Percentiles rank a stretch among this genome's conserved stretches.
These are phyloP conservation scores for Andrena trimmerana DNA, from an alignment of 2,888 invertebrate genomes.

Conservation along the genomic window DNA sequence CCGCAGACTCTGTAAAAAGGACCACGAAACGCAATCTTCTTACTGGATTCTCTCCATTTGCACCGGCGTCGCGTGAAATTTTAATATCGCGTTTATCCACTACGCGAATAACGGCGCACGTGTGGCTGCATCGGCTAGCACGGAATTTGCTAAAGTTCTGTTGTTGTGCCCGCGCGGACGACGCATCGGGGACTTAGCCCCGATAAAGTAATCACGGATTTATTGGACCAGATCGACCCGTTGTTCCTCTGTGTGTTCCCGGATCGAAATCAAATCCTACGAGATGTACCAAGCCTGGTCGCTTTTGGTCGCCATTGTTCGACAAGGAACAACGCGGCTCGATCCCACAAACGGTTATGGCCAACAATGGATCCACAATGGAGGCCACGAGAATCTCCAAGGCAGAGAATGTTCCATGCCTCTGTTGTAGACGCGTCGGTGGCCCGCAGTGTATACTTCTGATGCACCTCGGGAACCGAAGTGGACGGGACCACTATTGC, in stretches of 20 bases:
- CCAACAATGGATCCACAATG: slow-evolving; percentile 55
- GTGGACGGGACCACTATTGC: not conserved
- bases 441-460: slow-evolving; percentile 28
- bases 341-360: slow-evolving; percentile 58
- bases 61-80: slow-evolving; percentile 22
- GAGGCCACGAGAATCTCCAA: slow-evolving; percentile 33
- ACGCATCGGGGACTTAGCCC: not conserved
- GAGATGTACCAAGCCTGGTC: slow-evolving; percentile 19
- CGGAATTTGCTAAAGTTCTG: not conserved
- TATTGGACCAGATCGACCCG: not conserved
- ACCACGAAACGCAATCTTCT: slow-evolving; percentile 24
- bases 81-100: slow-evolving; percentile 37
- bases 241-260: not conserved
- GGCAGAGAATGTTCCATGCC: slow-evolving; percentile 43
- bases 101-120: not conserved
- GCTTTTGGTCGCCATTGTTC: slow-evolving; percentile 52
- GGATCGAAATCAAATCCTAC: slow-evolving; percentile 20
- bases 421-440: slow-evolving; percentile 9
- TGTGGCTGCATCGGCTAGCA: not conserved
- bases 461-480: not conserved
- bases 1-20: not conserved
- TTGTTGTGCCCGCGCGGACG: not conserved
- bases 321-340: slow-evolving; percentile 34
- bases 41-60: slow-evolving; percentile 1
- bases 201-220: not conserved